Evolutionary conservation across 2,888 invertebrate species (phyloP).

Genomic region (Melinaea marsaeus): DNA sequence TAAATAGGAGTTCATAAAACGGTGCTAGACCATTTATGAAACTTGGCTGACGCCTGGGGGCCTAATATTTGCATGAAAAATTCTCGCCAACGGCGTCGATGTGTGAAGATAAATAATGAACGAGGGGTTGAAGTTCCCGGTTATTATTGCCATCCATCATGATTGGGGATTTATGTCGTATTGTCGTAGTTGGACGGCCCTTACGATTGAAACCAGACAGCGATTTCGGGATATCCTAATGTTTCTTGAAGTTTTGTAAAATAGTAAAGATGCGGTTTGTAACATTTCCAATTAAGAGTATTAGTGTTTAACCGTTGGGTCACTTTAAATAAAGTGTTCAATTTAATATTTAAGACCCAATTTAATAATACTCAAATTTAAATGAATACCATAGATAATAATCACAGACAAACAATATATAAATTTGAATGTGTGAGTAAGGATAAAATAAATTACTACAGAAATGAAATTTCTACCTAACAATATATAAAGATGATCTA

Average conservation of each 20-base stretch:
- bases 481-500: too few species aligned
- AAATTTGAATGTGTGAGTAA: too few species aligned
- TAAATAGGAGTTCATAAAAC: constrained; percentile 34
- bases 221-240: constrained; percentile 9
- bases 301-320: background rate
- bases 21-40: constrained; percentile 35
- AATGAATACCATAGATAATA: too few species aligned
- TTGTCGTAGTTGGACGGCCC: constrained; percentile 21
- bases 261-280: background rate
- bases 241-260: constrained; percentile 6
- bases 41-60: constrained; percentile 33
- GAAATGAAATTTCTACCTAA: too few species aligned
- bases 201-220: constrained; percentile 25
- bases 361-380: too few species aligned
- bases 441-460: too few species aligned
- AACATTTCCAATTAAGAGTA: background rate
- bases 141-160: constrained; percentile 62
- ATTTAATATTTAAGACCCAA: too few species aligned
- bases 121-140: constrained; percentile 46
- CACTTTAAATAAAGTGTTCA: background rate
- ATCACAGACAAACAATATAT: too few species aligned
- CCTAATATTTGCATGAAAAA: constrained; percentile 64
- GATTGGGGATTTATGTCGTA: constrained; percentile 37
- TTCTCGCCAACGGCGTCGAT: constrained; percentile 50
- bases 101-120: constrained; percentile 66